Evolutionary conservation across 1,140 invertebrate species (phyloP).

Genomic region (Melanaphis sacchari): DNA sequence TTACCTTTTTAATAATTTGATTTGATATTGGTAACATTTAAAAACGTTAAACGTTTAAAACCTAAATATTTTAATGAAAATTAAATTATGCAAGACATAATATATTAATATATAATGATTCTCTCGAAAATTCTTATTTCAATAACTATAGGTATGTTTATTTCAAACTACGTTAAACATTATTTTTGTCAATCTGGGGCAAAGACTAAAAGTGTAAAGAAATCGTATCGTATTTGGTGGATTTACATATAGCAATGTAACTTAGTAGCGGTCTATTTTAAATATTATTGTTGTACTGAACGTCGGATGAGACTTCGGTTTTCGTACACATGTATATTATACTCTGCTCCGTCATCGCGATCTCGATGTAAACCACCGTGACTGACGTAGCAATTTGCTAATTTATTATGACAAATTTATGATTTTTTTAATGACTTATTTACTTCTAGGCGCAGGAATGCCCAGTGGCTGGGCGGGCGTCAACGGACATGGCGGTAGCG

Average conservation of each 20-base stretch:
- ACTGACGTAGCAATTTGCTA: no score
- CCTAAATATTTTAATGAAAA: neutral
- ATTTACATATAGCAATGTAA: neutral
- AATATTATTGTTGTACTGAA: no score
- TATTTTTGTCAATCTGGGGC: no score
- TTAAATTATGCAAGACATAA: neutral
- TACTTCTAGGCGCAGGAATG: slow-evolving; percentile 9
- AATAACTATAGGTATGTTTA: neutral
- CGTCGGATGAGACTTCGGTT: neutral
- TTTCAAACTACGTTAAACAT: no score
- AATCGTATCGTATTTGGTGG: neutral
- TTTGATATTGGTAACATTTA: no score
- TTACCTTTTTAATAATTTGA: no score
- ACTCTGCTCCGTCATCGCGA: neutral
- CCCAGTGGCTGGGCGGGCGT: slow-evolving; percentile 38
- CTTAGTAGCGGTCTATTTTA: neutral
- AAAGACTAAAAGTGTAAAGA: no score
- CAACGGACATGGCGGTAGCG: slow-evolving; percentile 40
- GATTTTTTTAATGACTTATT: neutral
- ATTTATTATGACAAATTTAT: no score
- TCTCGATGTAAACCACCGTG: neutral
- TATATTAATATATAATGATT: no score
- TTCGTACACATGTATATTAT: neutral
- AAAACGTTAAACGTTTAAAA: neutral
- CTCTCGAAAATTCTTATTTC: neutral